Evolutionary conservation across 2,888 invertebrate species (phyloP), one percentile per base, ranked within the genome.

Genomic region (Mantis religiosa): DNA sequence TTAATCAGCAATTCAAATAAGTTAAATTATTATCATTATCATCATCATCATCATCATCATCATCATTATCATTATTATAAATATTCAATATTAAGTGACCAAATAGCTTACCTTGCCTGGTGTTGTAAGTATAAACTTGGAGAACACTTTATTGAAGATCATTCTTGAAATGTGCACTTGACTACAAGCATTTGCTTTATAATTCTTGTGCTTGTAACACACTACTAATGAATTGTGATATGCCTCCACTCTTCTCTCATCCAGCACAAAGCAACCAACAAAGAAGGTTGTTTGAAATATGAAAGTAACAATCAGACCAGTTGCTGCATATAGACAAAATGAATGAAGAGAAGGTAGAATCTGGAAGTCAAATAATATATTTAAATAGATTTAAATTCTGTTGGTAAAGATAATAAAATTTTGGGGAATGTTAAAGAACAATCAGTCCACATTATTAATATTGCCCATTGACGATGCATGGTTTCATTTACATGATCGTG

Each of bases 241-340:
- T 2, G 92, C 92, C 91, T 95, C 94, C 28, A 96, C 94, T 92
- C 97, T 94, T 91, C 92, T 94, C 89, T 96, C 94, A 91, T 97
- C 97, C 90, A 97, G 92, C 0, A 96, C 95, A 91, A 97, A 96
- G 90, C 96, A 95, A 2, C 97, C 97, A 25, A 96, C 95, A 93
- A 97, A 97, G 92, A 97, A 97, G n/a, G 97, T 97, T 9, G 97
- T 95, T 91, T 97, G 96, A 91, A 96, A 96, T 89, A 96, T 93
- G 92, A 96, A 97, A 30, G 97, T 96, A 91, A 96, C 95, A 89
- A 97, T 94, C 1, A 97, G 96, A 28, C 97, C 97, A 2, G 96
- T 93, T 12, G 97, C 96, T 25, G 97, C 97, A 92, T 97, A 97
- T 87, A 97, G 94, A 92, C 98, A 97, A 92, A 97, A 97, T 0